Conservation (phyloP, 2,797 vertebrate species). For the Meriones psammophilus region DNA sequence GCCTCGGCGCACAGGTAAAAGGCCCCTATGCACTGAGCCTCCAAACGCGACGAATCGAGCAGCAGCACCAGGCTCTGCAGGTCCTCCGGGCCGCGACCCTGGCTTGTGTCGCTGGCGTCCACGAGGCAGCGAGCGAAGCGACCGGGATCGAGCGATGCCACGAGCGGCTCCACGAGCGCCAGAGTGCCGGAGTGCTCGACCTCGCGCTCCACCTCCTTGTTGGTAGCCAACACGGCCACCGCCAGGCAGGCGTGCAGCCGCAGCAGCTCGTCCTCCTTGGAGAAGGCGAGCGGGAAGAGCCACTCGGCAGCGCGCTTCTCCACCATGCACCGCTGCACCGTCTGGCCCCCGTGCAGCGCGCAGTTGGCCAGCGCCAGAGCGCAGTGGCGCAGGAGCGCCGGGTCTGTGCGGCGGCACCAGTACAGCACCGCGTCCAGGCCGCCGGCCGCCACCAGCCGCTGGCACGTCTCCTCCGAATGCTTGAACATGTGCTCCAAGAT, state of each 20-base stretch:
- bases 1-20: conserved; percentile 97
- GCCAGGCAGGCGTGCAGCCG: conserved; percentile 97
- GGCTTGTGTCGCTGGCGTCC: conserved; percentile 94
- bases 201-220: conserved; percentile 97
- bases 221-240: conserved; percentile 94
- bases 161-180: conserved; percentile 98
- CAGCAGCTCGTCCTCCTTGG: conserved; percentile 95
- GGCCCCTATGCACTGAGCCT: conserved; percentile 97
- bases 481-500: conserved; percentile 99
- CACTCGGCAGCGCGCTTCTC: conserved; percentile 97
- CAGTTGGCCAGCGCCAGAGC: conserved; percentile 97
- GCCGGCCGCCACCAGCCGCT: conserved; percentile 93
- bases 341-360: conserved; percentile 96
- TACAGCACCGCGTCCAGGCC: conserved; percentile 96
- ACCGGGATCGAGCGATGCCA: conserved; percentile 95
- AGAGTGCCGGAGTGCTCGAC: conserved; percentile 97
- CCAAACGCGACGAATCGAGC: conserved; percentile 95
- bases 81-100: conserved; percentile 94
- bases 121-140: conserved; percentile 93
- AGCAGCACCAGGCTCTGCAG: conserved; percentile 95
- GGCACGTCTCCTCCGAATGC: conserved; percentile 97
- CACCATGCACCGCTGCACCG: conserved; percentile 96
- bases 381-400: conserved; percentile 95
- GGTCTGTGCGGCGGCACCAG: conserved; percentile 97
- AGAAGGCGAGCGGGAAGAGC: conserved; percentile 98